Percentiles rank a stretch among this genome's conserved stretches.
These are phyloP conservation scores for Rhadinocentrus ornatus DNA, from an alignment of 2,797 vertebrate species.

Conservation along the genomic window DNA sequence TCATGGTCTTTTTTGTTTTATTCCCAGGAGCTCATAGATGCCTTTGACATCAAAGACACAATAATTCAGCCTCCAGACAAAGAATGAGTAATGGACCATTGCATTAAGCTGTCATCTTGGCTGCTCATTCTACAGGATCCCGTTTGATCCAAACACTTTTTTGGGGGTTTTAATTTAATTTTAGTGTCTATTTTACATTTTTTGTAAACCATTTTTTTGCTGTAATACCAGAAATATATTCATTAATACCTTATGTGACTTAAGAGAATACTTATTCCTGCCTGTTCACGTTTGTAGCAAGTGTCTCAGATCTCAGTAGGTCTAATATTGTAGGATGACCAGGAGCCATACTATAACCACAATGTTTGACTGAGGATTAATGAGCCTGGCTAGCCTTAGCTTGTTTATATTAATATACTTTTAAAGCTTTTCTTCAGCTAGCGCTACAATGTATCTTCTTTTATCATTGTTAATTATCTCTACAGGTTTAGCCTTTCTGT, in stretches of 20 bases:
- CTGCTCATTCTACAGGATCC: neutral
- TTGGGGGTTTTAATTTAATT: neutral
- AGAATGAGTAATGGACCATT: constrained; percentile 45
- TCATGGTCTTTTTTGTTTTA: neutral
- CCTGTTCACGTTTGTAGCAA: neutral
- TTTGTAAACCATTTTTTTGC: no score
- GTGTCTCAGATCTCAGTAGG: neutral
- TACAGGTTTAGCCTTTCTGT: neutral
- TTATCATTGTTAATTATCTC: neutral
- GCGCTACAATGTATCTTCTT: neutral
- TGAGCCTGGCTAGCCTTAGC: neutral
- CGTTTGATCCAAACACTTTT: neutral
- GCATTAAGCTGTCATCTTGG: neutral
- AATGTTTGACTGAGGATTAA: neutral
- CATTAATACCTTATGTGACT: neutral
- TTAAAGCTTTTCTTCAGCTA: neutral
- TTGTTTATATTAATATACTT: neutral
- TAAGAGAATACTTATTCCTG: no score
- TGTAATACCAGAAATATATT: neutral
- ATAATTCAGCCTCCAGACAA: constrained; percentile 69
- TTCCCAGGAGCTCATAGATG: constrained; percentile 78
- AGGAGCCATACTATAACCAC: neutral
- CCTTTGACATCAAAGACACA: constrained; percentile 77
- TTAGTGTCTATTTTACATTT: no score
- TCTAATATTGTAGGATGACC: neutral